Conservation (phyloP, 2,113 vertebrate species). For the Myodes glareolus region DNA sequence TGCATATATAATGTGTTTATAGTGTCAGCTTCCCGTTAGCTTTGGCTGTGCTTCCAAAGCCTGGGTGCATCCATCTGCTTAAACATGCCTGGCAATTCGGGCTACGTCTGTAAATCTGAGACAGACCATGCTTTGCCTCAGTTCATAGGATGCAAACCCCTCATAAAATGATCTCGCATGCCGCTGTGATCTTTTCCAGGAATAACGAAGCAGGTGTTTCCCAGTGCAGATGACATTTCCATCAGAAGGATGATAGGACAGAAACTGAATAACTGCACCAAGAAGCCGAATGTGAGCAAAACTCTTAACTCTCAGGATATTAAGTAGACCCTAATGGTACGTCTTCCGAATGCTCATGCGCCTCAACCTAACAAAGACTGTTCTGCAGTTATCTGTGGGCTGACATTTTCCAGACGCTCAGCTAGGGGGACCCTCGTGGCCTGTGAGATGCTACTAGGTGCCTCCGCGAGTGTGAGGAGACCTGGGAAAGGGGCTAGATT, state of each 20-base stretch:
- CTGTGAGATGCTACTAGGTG: neutral
- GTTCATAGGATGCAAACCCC: neutral
- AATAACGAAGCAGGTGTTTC: slow-evolving; percentile 88
- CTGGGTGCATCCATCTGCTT: neutral
- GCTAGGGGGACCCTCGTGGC: neutral
- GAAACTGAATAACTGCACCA: slow-evolving; percentile 89
- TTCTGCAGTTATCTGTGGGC: neutral
- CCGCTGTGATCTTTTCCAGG: slow-evolving; percentile 79
- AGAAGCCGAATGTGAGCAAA: slow-evolving; percentile 87
- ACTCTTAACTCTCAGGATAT: slow-evolving; percentile 85
- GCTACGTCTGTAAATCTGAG: slow-evolving; percentile 27
- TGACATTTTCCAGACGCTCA: neutral
- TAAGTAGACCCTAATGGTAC: slow-evolving; percentile 84
- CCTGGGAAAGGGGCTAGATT: neutral
- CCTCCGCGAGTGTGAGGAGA: neutral
- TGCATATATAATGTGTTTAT: neutral
- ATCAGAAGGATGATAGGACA: slow-evolving; percentile 89
- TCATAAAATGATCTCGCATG: neutral
- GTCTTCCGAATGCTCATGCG: slow-evolving; percentile 57
- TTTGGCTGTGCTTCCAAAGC: slow-evolving; percentile 2
- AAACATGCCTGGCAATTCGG: neutral
- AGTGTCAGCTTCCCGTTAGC: neutral
- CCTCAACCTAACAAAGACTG: neutral
- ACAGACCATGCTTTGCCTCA: slow-evolving; percentile 41
- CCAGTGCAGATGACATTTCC: slow-evolving; percentile 86